Evolutionary conservation across 2,113 vertebrate genomes (phyloP).

Genomic region (Tor tambroides): DNA sequence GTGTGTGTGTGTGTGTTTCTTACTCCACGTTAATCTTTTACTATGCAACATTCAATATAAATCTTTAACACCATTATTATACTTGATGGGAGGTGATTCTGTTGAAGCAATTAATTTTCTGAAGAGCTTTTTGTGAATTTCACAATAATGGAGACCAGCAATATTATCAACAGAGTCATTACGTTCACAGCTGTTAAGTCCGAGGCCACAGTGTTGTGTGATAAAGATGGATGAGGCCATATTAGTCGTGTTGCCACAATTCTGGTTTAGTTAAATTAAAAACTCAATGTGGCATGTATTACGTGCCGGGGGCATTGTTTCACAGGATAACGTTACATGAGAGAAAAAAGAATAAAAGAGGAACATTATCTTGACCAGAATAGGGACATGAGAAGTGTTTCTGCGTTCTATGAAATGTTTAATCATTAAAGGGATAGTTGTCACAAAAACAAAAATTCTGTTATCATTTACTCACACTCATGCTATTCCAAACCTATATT

Average conservation of each 20-base stretch:
- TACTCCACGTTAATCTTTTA: neutral
- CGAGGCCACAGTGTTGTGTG: constrained; percentile 14
- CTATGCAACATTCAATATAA: neutral
- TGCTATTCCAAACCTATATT: neutral
- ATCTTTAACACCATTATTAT: neutral
- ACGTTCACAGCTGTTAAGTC: constrained; percentile 30
- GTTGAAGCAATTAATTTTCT: constrained; percentile 23
- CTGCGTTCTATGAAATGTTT: neutral
- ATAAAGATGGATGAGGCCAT: constrained; percentile 24
- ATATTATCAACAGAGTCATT: constrained; percentile 35
- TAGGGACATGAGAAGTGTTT: neutral
- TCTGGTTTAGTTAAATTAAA: constrained; percentile 5
- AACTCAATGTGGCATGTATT: neutral
- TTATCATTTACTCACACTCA: neutral
- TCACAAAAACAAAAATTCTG: neutral
- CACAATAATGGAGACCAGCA: constrained; percentile 17
- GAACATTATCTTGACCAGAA: neutral
- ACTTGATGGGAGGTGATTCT: constrained; percentile 5
- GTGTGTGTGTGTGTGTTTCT: neutral
- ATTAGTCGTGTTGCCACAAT: constrained; percentile 13
- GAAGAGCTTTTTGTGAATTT: constrained; percentile 5
- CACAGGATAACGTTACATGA: neutral
- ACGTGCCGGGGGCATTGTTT: neutral
- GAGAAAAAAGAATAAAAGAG: neutral
- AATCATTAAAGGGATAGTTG: neutral